Evolutionary conservation across 2,888 invertebrate genomes (phyloP).

Genomic region (Galeruca laticollis): DNA sequence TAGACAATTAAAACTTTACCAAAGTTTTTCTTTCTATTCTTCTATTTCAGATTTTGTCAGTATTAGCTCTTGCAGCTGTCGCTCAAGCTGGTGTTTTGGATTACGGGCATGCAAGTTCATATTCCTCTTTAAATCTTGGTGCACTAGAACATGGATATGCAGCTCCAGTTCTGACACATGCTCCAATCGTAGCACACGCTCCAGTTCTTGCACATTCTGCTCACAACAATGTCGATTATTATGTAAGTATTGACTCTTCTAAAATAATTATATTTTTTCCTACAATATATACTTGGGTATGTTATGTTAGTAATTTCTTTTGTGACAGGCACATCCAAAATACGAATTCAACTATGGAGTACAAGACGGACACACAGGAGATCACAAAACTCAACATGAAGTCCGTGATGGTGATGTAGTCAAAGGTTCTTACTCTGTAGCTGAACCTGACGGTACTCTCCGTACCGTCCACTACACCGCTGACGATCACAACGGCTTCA

Average conservation of each 20-base stretch:
- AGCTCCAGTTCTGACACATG: slow-evolving; percentile 5
- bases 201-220: slow-evolving; percentile 67
- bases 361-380: slow-evolving; percentile 72
- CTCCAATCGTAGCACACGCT: slow-evolving; percentile 14
- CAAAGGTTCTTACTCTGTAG: slow-evolving; percentile 68
- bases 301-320: no score
- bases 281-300: no score
- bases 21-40: neutral
- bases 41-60: slow-evolving; percentile 43
- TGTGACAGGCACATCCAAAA: slow-evolving; percentile 71
- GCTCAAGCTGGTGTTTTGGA: slow-evolving; percentile 44
- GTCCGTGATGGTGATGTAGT: slow-evolving; percentile 70
- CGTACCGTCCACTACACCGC: slow-evolving; percentile 72
- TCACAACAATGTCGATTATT: slow-evolving; percentile 70
- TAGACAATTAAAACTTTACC: no score
- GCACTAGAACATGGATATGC: neutral
- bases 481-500: slow-evolving; percentile 70
- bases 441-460: slow-evolving; percentile 70
- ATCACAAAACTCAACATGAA: slow-evolving; percentile 67
- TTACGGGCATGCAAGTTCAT: slow-evolving; percentile 28
- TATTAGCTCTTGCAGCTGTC: slow-evolving; percentile 43
- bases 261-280: no score
- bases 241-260: slow-evolving; percentile 67
- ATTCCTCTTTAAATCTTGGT: slow-evolving; percentile 13
- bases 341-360: slow-evolving; percentile 72